Evolutionary conservation across 2,888 invertebrate species (phyloP).

Genomic region (Cosmia pyralina): DNA sequence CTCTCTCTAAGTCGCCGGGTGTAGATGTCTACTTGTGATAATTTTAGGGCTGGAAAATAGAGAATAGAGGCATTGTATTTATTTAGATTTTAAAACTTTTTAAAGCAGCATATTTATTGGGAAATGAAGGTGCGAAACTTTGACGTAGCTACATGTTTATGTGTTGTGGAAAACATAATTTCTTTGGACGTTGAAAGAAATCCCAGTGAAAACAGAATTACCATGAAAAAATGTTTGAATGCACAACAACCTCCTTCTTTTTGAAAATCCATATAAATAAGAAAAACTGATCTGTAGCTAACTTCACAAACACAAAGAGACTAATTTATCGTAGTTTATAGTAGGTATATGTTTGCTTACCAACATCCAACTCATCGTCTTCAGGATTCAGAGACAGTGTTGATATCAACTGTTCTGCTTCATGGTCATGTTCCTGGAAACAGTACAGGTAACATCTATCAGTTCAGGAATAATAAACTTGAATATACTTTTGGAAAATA

Average conservation of each 20-base stretch:
- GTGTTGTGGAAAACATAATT: not conserved
- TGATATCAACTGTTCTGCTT: conserved; percentile 97
- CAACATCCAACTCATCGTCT: conserved; percentile 96
- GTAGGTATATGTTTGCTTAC: conserved; percentile 81
- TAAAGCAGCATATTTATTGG: not conserved
- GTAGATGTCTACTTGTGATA: conserved; percentile 98
- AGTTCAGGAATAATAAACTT: not conserved
- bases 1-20: conserved; percentile 95
- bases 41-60: conserved; percentile 92
- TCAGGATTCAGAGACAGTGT: conserved; percentile 95
- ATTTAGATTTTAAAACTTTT: not conserved
- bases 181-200: not conserved
- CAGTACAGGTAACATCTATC: not conserved
- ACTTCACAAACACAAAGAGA: not conserved
- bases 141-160: not conserved
- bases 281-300: no score
- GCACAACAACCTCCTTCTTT: not conserved
- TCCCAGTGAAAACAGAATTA: not conserved
- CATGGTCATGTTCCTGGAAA: conserved; percentile 96
- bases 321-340: not conserved
- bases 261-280: not conserved
- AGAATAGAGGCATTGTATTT: not conserved
- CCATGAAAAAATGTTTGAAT: not conserved
- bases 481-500: not conserved
- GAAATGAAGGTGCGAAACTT: not conserved